Conservation (phyloP, 92 coral and sea anemone species). For the Desmophyllum pertusum region DNA sequence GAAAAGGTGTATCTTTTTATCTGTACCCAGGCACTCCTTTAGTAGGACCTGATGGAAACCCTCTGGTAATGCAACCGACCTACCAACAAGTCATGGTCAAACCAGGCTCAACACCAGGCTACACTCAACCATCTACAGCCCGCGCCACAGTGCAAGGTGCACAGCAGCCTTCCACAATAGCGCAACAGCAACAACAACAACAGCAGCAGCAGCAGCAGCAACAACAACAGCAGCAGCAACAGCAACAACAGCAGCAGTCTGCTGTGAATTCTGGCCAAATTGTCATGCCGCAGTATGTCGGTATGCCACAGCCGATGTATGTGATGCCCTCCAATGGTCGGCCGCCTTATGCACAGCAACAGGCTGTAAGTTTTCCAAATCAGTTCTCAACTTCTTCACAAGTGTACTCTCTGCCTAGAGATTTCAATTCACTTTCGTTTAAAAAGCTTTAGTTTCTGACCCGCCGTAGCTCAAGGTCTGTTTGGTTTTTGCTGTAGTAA, state of each 20-base stretch:
- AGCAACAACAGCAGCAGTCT: conserved; percentile 57
- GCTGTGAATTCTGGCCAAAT: conserved; percentile 59
- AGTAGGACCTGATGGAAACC: conserved; percentile 85
- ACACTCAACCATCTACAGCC: conserved; percentile 44
- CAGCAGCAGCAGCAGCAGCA: conserved; percentile 61
- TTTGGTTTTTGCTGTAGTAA: conserved; percentile 16
- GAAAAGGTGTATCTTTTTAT: neutral
- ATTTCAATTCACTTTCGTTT: conserved; percentile 45
- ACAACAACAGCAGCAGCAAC: conserved; percentile 60
- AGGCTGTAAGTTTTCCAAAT: conserved; percentile 64
- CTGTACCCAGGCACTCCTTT: conserved; percentile 67
- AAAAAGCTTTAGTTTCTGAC: conserved; percentile 22
- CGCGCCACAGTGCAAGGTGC: conserved; percentile 45
- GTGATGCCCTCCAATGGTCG: conserved; percentile 73
- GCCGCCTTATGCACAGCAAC: conserved; percentile 76
- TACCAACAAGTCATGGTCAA: conserved; percentile 83
- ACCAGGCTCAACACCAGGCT: conserved; percentile 61
- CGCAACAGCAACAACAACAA: conserved; percentile 48
- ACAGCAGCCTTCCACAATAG: conserved; percentile 51
- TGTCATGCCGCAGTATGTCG: conserved; percentile 71
- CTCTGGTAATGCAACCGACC: conserved; percentile 73
- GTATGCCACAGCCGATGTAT: conserved; percentile 81
- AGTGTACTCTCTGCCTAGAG: conserved; percentile 34
- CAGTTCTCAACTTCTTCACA: conserved; percentile 27
- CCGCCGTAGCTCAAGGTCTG: neutral